phyloP scores from a whole-genome alignment of 1,140 invertebrate genomes.

The Megalonaias nervosa region DNA sequence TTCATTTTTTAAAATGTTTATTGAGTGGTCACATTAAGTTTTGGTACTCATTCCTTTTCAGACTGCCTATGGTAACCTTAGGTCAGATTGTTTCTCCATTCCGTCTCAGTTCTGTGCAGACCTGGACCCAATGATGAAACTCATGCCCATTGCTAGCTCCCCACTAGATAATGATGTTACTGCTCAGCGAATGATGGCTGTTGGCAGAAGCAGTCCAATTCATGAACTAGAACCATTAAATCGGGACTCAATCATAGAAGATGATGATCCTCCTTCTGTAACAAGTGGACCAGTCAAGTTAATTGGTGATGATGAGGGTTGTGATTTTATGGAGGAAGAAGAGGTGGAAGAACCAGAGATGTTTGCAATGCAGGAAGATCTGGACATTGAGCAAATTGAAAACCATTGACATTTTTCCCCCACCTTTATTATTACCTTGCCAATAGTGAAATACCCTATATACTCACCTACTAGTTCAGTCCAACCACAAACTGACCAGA shows the following conservation, averaged over 20 bases:
- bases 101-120: conserved; percentile 46
- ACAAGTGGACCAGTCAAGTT: conserved; percentile 47
- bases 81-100: neutral
- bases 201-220: conserved; percentile 37
- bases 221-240: conserved; percentile 36
- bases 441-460: conserved; percentile 2
- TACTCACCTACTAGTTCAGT: neutral
- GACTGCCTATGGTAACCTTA: conserved; percentile 22
- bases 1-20: no score
- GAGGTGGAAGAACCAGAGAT: conserved; percentile 38
- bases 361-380: conserved; percentile 54
- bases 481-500: no score
- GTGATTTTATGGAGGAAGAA: conserved; percentile 37
- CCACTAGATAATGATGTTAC: conserved; percentile 53
- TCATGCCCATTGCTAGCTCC: conserved; percentile 62
- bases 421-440: conserved; percentile 8
- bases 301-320: conserved; percentile 45
- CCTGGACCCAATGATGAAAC: conserved; percentile 49
- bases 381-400: conserved; percentile 64
- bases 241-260: conserved; percentile 42
- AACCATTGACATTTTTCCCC: conserved; percentile 42
- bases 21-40: no score
- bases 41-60: conserved; percentile 2
- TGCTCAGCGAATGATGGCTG: conserved; percentile 28
- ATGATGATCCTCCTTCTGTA: conserved; percentile 24